Percentiles rank a stretch among this genome's conserved stretches.
Conservation (phyloP, 2,888 invertebrate genomes). For the Cacoxenus indagator region DNA sequence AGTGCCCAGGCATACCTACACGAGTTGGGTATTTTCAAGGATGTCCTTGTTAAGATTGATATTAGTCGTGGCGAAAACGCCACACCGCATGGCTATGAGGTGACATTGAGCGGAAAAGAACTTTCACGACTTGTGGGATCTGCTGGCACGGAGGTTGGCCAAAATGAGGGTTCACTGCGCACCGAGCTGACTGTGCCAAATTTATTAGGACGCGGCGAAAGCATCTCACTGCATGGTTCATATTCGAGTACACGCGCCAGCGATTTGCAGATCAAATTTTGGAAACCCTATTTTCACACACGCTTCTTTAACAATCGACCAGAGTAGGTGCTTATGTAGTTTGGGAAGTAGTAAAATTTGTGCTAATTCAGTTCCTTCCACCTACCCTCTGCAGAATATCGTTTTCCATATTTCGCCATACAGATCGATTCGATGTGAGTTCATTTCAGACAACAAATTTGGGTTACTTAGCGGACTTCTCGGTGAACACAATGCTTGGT, state of each 20-base stretch:
- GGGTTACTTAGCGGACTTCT: slow-evolving; percentile 84
- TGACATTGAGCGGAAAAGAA: slow-evolving; percentile 88
- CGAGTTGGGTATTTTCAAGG: slow-evolving; percentile 89
- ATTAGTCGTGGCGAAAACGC: slow-evolving; percentile 84
- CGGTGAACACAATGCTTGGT: slow-evolving; percentile 75
- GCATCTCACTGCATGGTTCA: slow-evolving; percentile 84
- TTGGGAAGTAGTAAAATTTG: neutral
- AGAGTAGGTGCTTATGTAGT: slow-evolving; percentile 77
- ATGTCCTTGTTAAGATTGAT: slow-evolving; percentile 88
- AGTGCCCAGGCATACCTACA: slow-evolving; percentile 83
- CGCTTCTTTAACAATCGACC: slow-evolving; percentile 73
- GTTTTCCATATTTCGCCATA: slow-evolving; percentile 80
- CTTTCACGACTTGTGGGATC: slow-evolving; percentile 85
- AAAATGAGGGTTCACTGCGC: slow-evolving; percentile 88
- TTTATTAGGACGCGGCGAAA: slow-evolving; percentile 89
- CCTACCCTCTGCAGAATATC: slow-evolving; percentile 74
- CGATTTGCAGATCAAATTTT: slow-evolving; percentile 83
- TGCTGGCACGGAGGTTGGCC: slow-evolving; percentile 88
- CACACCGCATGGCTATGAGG: slow-evolving; percentile 86
- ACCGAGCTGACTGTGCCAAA: slow-evolving; percentile 83
- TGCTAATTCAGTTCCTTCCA: too few species aligned
- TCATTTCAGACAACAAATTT: slow-evolving; percentile 83
- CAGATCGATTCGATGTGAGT: slow-evolving; percentile 69
- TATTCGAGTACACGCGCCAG: slow-evolving; percentile 87
- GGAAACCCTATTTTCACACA: slow-evolving; percentile 86